Percentiles rank a stretch among this genome's conserved stretches.
These are phyloP conservation scores for Drosophila santomea DNA, from an alignment of 1,140 invertebrate genomes.

Conservation along the genomic window DNA sequence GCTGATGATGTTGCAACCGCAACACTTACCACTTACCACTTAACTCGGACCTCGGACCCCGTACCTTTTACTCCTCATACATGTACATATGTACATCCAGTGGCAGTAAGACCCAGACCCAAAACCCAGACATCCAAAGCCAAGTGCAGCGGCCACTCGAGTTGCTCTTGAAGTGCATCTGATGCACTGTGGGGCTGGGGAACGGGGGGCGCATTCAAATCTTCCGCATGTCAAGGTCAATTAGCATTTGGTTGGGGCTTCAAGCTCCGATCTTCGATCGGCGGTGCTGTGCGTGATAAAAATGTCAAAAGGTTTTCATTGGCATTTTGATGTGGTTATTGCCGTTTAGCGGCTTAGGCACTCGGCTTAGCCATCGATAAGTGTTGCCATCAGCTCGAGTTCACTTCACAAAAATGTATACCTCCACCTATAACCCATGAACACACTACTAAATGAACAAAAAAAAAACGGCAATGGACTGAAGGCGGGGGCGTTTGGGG, in stretches of 20 bases:
- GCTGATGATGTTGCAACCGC: conserved; percentile 65
- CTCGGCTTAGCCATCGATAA: conserved; percentile 62
- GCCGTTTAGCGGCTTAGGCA: conserved; percentile 64
- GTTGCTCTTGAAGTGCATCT: conserved; percentile 63
- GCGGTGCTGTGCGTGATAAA: conserved; percentile 69
- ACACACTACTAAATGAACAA: conserved; percentile 13
- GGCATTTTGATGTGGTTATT: conserved; percentile 72
- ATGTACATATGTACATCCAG: conserved; percentile 5
- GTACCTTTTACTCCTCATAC: conserved; percentile 36
- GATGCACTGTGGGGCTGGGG: background rate
- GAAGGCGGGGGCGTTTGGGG: conserved; percentile 43
- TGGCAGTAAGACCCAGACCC: conserved; percentile 4
- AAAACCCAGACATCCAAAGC: conserved; percentile 7
- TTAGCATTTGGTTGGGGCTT: conserved; percentile 62
- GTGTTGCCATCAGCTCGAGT: conserved; percentile 59
- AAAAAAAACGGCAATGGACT: background rate
- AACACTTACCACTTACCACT: conserved; percentile 53
- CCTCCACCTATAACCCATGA: conserved; percentile 12
- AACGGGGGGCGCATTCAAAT: conserved; percentile 48
- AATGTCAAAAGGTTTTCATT: conserved; percentile 82
- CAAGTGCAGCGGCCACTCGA: conserved; percentile 53
- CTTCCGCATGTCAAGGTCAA: conserved; percentile 83
- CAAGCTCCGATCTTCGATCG: conserved; percentile 2
- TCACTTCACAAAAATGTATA: conserved; percentile 48
- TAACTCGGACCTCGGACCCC: conserved; percentile 17